Percentiles rank a stretch among this genome's conserved stretches.
Conservation (phyloP, 2,888 invertebrate species). For the Sphaerophoria taeniata region DNA sequence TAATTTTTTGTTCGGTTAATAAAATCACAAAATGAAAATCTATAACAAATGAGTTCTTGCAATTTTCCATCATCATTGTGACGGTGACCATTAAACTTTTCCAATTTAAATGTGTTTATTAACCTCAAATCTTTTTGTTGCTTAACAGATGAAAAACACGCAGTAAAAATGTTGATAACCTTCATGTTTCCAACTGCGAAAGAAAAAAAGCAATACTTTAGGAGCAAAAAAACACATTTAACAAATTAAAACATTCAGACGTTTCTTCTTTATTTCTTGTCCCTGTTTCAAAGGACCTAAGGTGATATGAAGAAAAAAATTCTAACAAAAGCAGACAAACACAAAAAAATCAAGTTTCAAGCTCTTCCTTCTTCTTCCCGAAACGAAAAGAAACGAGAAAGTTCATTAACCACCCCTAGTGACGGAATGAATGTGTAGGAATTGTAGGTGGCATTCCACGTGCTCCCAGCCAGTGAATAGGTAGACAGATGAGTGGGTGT, state of each 20-base stretch:
- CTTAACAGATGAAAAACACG: not conserved
- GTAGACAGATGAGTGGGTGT: slow-evolving; percentile 37
- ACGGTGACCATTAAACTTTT: slow-evolving; percentile 63
- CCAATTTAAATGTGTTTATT: slow-evolving; percentile 72
- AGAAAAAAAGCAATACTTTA: slow-evolving; percentile 8
- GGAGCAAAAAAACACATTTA: slow-evolving; percentile 8
- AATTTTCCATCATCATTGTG: slow-evolving; percentile 27
- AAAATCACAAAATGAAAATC: slow-evolving; percentile 48
- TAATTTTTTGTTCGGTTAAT: slow-evolving; percentile 12
- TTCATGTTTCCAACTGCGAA: not conserved
- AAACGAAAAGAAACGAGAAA: slow-evolving; percentile 51
- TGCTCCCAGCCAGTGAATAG: slow-evolving; percentile 18
- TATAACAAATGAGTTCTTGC: slow-evolving; percentile 48
- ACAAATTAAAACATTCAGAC: slow-evolving; percentile 8
- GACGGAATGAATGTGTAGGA: slow-evolving; percentile 18
- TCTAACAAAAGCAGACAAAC: slow-evolving; percentile 10
- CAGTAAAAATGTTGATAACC: slow-evolving; percentile 2
- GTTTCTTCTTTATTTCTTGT: not conserved
- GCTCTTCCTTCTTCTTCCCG: slow-evolving; percentile 15
- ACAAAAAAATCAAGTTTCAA: not conserved
- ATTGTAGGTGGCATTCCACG: slow-evolving; percentile 18
- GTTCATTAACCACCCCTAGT: slow-evolving; percentile 67
- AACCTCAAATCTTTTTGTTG: slow-evolving; percentile 34
- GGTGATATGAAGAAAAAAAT: slow-evolving; percentile 29
- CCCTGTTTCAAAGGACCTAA: slow-evolving; percentile 8